These are phyloP conservation scores for Andricus grossulariae DNA, from an alignment of 1,140 invertebrate species.

Conservation along the genomic window DNA sequence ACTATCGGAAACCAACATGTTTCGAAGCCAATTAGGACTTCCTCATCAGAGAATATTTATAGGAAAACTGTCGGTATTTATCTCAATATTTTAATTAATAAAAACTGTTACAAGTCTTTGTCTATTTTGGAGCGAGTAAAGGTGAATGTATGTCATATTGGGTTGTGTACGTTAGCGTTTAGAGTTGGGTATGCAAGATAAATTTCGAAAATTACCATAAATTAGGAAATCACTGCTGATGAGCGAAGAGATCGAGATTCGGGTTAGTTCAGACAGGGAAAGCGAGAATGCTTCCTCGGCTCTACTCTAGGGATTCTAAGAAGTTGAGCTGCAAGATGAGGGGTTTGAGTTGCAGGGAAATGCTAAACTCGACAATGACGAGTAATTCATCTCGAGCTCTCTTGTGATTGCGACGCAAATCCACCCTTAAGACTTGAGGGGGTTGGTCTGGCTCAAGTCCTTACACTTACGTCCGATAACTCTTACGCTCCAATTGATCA, in stretches of 20 bases:
- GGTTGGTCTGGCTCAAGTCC: background rate
- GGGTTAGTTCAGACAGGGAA: slow-evolving; percentile 19
- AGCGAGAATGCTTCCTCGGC: background rate
- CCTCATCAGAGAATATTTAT: too few relatives aligned
- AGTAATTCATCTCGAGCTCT: slow-evolving; percentile 42
- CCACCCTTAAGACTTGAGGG: slow-evolving; percentile 18
- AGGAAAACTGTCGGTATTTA: too few relatives aligned
- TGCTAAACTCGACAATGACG: slow-evolving; percentile 32
- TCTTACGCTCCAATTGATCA: background rate
- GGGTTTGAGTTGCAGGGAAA: slow-evolving; percentile 5
- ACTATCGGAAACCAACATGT: too few relatives aligned
- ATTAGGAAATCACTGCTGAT: slow-evolving; percentile 38
- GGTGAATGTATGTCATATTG: background rate
- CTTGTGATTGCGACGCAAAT: slow-evolving; percentile 38
- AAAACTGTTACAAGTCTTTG: background rate
- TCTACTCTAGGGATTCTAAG: background rate
- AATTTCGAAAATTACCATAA: slow-evolving; percentile 40
- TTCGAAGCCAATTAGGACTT: too few relatives aligned
- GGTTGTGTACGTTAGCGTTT: slow-evolving; percentile 1
- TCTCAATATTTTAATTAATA: background rate
- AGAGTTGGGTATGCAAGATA: background rate
- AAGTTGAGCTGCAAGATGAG: background rate
- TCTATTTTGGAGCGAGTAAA: background rate
- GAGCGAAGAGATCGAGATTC: slow-evolving; percentile 10
- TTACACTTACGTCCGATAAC: slow-evolving; percentile 9